Evolutionary conservation across 1,140 invertebrate species (phyloP).

Genomic region (Hypsibius dujardini): DNA sequence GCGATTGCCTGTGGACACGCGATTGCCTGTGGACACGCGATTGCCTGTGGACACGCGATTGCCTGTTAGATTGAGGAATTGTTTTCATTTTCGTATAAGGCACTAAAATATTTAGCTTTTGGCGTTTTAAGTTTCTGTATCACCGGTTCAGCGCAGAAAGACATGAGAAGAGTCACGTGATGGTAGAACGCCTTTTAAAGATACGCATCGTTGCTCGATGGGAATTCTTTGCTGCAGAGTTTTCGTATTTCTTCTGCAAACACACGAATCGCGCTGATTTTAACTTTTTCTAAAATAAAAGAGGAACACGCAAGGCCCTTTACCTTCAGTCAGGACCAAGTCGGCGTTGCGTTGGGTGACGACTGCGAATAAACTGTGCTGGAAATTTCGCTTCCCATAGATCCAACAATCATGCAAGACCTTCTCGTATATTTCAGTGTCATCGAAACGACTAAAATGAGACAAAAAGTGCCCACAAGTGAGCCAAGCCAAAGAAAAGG

Average conservation of each 20-base stretch:
- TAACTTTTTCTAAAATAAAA: background rate
- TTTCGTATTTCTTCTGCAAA: conserved; percentile 6
- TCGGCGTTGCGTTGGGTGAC: conserved; percentile 3
- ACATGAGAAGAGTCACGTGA: no score
- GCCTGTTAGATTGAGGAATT: no score
- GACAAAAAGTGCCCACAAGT: background rate
- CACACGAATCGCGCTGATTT: background rate
- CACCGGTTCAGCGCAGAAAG: no score
- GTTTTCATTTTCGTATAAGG: no score
- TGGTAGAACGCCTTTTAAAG: no score
- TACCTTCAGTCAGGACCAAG: background rate
- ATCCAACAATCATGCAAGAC: conserved; percentile 1
- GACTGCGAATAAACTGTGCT: background rate
- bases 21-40: no score
- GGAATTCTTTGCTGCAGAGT: background rate
- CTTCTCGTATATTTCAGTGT: conserved; percentile 1
- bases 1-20: no score
- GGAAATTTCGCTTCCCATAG: background rate
- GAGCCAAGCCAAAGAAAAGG: background rate
- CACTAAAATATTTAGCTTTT: no score
- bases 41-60: no score
- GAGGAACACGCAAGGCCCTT: background rate
- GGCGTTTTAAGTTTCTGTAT: no score
- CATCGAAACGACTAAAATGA: background rate
- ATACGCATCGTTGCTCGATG: background rate